Evolutionary conservation across 2,888 invertebrate genomes (phyloP), one percentile per base, ranked within the genome.

Genomic region (Gastracanthus pulcherrimus): DNA sequence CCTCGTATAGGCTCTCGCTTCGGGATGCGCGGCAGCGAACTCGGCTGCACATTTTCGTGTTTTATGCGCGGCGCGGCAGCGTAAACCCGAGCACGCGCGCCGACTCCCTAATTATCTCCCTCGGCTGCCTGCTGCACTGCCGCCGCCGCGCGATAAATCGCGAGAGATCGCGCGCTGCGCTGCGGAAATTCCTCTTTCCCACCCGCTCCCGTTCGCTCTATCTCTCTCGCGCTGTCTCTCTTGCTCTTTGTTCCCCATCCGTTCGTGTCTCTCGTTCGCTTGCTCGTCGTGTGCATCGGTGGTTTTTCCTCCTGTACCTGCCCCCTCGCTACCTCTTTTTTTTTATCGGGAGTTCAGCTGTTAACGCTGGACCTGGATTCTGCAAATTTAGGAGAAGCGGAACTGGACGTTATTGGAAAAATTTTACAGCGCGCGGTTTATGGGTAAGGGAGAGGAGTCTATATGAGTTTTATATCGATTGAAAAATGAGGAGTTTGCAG

Each of bases 111-210:
- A 69, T 69, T 69, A 69, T 69, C 67, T 69, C 26, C n/a, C n/a
- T 41, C 9, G 41, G n/a, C 26, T 7, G 13, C n/a, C n/a, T n/a
- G n/a, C n/a, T n/a, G n/a, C n/a, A n/a, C n/a, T n/a, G n/a, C n/a
- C 26, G 66, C 38, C 29, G 41, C 9, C n/a, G 41, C 41, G n/a
- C 66, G 38, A 60, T 72, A 72, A 72, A 72, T 72, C 45, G 72
- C 45, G 72, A 60, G n/a, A n/a, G 58, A 60, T 51, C 31, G 36
- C 55, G 71, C 38, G 38, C 71, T 31, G 60, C 60, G 31, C 60
- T 60, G 72, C 72, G 72, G 72, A 72, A 72, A 72, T 72, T 60
- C 72, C 72, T 41, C 29, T 16, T 60, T 72, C 60, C 58, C 23
- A 36, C 16, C 6, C 16, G n/a, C 4, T 38, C 26, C 36, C 0